Base-by-base conservation (phyloP, 2,888 invertebrate genomes). In the Lasius fuliginosus region DNA sequence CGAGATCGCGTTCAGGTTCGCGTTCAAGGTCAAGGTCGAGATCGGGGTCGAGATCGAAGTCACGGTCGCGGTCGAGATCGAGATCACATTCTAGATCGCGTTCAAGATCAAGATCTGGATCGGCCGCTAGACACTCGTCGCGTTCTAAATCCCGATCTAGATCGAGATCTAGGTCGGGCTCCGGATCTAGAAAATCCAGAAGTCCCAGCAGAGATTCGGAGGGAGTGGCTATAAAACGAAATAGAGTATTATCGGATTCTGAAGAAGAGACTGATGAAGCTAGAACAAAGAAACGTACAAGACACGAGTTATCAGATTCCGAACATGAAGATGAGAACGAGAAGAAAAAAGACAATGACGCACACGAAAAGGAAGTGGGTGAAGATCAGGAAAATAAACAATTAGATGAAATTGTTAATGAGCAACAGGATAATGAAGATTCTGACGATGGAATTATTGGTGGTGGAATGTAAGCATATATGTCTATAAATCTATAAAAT, bases 181-280 rank as follows among this genome's bases (percentile, higher is more conserved):
- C 93, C 5, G 85, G 85, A 18, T 88, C 90, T 1, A 89, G 88
- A 60, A 90, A 88, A 69, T 92, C 92, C 0, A 90, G 93, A 82
- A 93, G 92, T 81, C 90, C 86, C 0, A 94, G 93, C 67, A 86
- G 85, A 79, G 93, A 93, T 87, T 94, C 93, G 3, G 89, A 90
- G 3, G 86, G 82, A 12, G 88, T 76, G 88, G 85, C 89, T 27
- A 93, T 82, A 71, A 94, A 94, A 82, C 92, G 94, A 62, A 91
- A 95, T 30, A 92, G 94, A 81, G 93, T 96, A 69, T 92, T 96
- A 42, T 96, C 96, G 2, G 97, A 97, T 90, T 97, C 97, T 0
- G 97, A 97, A 85, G 96, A 96, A 92, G 96, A 96, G 90, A 95
- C 92, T 88, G 95, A 89, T 73, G 91, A 74, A 67, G 87, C 89